Percentiles rank a stretch among this genome's conserved stretches.
These are phyloP conservation scores for Tauraco hartlaubi DNA, from an alignment of 2,797 vertebrate genomes.

Conservation along the genomic window DNA sequence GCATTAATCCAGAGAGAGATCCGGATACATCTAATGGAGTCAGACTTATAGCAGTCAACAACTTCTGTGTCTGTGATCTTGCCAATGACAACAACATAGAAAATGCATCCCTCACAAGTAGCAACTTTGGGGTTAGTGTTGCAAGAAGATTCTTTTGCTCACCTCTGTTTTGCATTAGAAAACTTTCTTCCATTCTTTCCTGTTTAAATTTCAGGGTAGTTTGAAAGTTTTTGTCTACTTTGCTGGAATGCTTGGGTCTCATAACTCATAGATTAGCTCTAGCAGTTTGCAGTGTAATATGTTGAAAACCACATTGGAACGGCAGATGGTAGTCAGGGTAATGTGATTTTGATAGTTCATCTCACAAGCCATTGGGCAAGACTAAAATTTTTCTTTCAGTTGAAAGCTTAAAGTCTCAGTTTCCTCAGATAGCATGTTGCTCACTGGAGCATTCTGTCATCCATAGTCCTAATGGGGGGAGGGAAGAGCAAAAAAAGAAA, in stretches of 20 bases:
- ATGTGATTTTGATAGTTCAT: not conserved
- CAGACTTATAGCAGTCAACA: conserved; percentile 81
- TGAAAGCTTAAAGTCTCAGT: not conserved
- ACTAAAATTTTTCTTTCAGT: not conserved
- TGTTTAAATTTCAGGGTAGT: not conserved
- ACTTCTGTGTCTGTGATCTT: conserved; percentile 85
- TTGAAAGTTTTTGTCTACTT: not conserved
- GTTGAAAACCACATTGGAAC: not conserved
- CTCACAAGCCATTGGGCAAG: not conserved
- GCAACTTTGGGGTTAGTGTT: conserved; percentile 82
- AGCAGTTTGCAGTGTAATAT: not conserved
- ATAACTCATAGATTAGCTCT: not conserved
- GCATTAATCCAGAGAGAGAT: conserved; percentile 87
- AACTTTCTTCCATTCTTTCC: conserved; percentile 19
- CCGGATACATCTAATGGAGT: conserved; percentile 78
- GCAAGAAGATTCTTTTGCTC: conserved; percentile 33
- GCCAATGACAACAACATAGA: conserved; percentile 87
- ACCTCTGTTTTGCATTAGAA: conserved; percentile 40
- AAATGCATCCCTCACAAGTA: conserved; percentile 80
- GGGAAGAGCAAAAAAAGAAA: not conserved
- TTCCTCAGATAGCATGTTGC: not conserved
- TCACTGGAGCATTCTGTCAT: not conserved
- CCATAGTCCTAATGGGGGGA: not conserved
- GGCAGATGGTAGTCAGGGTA: not conserved
- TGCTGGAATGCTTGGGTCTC: not conserved